These are phyloP conservation scores for Pachycephala philippinensis DNA, from an alignment of 2,113 vertebrate species.

Conservation along the genomic window DNA sequence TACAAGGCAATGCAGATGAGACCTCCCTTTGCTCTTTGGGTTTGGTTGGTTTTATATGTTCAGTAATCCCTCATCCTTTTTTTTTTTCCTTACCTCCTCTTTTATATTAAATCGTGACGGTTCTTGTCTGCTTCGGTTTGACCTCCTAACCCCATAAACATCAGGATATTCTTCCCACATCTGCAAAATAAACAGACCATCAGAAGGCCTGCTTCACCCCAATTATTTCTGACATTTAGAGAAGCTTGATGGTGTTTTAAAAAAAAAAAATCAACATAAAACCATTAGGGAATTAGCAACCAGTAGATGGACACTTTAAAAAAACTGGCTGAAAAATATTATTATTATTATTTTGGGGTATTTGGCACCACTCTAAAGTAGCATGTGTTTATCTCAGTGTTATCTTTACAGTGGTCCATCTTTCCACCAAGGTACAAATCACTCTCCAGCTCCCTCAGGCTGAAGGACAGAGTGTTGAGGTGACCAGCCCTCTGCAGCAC, in stretches of 20 bases:
- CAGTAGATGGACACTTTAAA: not conserved
- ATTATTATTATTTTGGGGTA: not conserved
- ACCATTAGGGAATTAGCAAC: not conserved
- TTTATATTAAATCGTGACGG: conserved; percentile 95
- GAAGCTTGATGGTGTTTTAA: not conserved
- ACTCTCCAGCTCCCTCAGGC: not conserved
- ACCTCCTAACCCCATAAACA: conserved; percentile 96
- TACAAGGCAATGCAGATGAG: not conserved
- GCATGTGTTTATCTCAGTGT: not conserved
- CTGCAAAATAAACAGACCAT: conserved; percentile 79
- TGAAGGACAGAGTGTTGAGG: not conserved
- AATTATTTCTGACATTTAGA: conserved; percentile 16
- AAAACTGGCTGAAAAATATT: not conserved
- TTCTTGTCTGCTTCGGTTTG: conserved; percentile 95
- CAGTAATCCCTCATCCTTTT: not conserved
- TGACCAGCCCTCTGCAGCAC: not conserved
- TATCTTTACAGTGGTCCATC: not conserved
- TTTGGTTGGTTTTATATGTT: not conserved
- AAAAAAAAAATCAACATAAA: not conserved
- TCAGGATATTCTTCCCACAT: conserved; percentile 99
- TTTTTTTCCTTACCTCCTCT: conserved; percentile 84
- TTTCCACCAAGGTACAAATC: not conserved
- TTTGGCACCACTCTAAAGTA: not conserved
- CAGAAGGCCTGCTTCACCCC: conserved; percentile 58
- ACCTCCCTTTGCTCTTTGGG: not conserved